A percentile compares a stretch with the other conserved stretches of the same genome.
phyloP scores from a whole-genome alignment of 2,113 vertebrate species.

The Xenotilapia leptura region DNA sequence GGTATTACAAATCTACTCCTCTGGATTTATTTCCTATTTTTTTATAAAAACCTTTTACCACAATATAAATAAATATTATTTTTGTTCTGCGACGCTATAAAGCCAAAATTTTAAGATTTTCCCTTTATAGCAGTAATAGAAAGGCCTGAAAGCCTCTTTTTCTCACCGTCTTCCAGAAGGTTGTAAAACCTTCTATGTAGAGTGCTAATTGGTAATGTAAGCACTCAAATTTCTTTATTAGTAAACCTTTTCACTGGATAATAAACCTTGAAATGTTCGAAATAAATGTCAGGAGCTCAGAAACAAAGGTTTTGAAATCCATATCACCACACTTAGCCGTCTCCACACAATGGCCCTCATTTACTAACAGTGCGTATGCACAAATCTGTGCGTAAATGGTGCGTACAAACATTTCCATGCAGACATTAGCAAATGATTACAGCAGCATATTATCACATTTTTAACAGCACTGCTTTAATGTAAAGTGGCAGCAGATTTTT shows the following conservation, averaged over 20 bases:
- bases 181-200: not conserved
- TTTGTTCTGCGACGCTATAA: not conserved
- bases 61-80: not conserved
- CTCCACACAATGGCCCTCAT: not conserved
- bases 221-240: not conserved
- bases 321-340: not conserved
- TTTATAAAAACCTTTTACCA: not conserved
- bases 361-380: not conserved
- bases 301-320: not conserved
- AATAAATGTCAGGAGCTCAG: not conserved
- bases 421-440: not conserved
- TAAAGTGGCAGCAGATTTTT: not conserved
- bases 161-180: not conserved
- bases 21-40: not conserved
- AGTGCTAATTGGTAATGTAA: not conserved
- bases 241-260: not conserved
- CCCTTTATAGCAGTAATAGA: not conserved
- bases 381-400: not conserved
- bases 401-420: not conserved
- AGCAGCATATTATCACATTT: not conserved
- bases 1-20: not conserved
- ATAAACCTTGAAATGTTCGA: not conserved
- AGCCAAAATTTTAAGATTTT: not conserved
- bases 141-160: not conserved
- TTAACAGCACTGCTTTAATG: not conserved